A percentile compares a stretch with the other conserved stretches of the same genome.
These are phyloP conservation scores for Cnemophilus loriae DNA, from an alignment of 2,113 vertebrate species.

Conservation along the genomic window DNA sequence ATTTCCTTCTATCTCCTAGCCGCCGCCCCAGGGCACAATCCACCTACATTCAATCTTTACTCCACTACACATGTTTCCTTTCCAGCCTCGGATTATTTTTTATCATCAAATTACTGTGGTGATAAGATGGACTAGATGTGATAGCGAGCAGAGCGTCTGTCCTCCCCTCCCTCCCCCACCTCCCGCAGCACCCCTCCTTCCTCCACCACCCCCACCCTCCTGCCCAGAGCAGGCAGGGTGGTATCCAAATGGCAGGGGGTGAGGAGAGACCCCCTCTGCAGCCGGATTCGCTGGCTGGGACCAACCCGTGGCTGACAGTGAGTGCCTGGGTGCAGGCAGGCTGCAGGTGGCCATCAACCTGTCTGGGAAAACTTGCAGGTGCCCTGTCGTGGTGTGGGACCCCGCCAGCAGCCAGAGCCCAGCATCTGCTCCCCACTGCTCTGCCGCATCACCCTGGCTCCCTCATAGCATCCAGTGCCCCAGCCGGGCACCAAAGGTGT, in stretches of 20 bases:
- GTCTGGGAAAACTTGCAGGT: background rate
- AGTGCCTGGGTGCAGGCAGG: background rate
- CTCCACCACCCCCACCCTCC: background rate
- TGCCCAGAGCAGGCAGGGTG: slow-evolving; percentile 62
- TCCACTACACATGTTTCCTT: slow-evolving; percentile 91
- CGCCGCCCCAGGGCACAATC: slow-evolving; percentile 84
- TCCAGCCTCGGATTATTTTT: slow-evolving; percentile 87
- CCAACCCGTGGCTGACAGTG: background rate
- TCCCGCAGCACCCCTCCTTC: background rate
- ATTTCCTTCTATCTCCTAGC: slow-evolving; percentile 62
- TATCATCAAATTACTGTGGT: slow-evolving; percentile 82
- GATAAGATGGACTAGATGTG: slow-evolving; percentile 80
- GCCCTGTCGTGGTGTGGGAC: rapidly evolving
- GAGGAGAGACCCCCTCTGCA: slow-evolving; percentile 73
- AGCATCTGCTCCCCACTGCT: background rate
- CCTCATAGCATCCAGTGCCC: background rate
- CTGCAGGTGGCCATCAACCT: background rate
- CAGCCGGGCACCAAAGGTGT: background rate
- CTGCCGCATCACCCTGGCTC: rapidly evolving
- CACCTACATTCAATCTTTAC: slow-evolving; percentile 78
- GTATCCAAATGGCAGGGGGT: slow-evolving; percentile 82
- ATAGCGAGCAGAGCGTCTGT: slow-evolving; percentile 55
- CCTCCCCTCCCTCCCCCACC: slow-evolving; percentile 6
- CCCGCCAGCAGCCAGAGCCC: rapidly evolving
- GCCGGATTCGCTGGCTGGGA: background rate